Evolutionary conservation across 2,888 invertebrate species (phyloP).

Genomic region (Lasius platythorax): DNA sequence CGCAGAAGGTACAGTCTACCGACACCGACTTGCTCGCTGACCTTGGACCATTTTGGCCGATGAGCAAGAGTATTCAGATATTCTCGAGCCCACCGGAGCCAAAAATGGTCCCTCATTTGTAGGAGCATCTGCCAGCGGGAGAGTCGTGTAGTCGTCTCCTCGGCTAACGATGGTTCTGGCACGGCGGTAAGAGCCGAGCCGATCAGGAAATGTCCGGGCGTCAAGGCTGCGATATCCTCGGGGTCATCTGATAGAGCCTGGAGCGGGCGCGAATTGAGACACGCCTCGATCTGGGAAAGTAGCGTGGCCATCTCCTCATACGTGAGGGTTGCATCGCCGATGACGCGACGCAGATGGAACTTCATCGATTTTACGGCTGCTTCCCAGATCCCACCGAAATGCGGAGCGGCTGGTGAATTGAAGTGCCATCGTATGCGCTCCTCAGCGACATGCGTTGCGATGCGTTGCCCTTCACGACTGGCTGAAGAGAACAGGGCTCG

Average conservation of each 20-base stretch:
- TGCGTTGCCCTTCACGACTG: background rate
- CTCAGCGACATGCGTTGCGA: background rate
- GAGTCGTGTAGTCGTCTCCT: background rate
- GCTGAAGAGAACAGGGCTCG: background rate
- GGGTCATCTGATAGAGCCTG: background rate
- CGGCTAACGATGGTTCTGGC: background rate
- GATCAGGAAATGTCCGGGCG: background rate
- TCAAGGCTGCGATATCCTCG: background rate
- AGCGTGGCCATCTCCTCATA: background rate
- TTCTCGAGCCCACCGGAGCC: background rate
- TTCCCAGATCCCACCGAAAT: background rate
- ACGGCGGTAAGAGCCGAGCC: background rate
- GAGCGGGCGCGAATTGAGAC: background rate
- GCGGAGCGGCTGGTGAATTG: background rate
- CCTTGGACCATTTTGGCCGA: too few relatives aligned
- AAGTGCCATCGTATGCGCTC: background rate
- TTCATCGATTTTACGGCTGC: too few relatives aligned
- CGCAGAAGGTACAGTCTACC: too few relatives aligned
- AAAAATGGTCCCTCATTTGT: background rate
- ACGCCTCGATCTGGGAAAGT: background rate
- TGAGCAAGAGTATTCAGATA: background rate
- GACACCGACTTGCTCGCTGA: too few relatives aligned
- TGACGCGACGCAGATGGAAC: too few relatives aligned
- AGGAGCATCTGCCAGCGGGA: background rate
- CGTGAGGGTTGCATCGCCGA: too few relatives aligned